Conservation (phyloP, 92 coral and sea anemone genomes). For the Siderastrea radians region DNA sequence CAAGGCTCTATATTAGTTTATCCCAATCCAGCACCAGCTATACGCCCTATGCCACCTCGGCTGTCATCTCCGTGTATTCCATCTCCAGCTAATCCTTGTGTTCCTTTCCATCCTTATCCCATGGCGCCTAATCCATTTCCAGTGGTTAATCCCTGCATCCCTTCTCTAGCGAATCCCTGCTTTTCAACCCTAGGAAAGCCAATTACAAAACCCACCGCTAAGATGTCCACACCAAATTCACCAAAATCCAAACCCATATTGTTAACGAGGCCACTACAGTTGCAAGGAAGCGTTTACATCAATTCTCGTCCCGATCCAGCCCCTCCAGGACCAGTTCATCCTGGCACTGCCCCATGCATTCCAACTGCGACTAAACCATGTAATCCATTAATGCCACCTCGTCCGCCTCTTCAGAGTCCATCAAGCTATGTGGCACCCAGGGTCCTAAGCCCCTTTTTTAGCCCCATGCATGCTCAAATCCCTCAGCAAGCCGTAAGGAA, state of each 20-base stretch:
- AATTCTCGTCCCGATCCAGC: slow-evolving; percentile 39
- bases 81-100: slow-evolving; percentile 22
- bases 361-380: slow-evolving; percentile 33
- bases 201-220: background rate
- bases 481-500: slow-evolving; percentile 2
- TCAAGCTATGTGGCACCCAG: slow-evolving; percentile 1
- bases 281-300: slow-evolving; percentile 40
- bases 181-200: background rate
- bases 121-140: background rate
- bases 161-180: slow-evolving; percentile 50
- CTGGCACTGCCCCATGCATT: slow-evolving; percentile 5
- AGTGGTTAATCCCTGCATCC: slow-evolving; percentile 49
- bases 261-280: slow-evolving; percentile 43
- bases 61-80: slow-evolving; percentile 27
- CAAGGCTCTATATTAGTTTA: slow-evolving; percentile 27
- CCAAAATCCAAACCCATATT: slow-evolving; percentile 16
- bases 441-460: background rate
- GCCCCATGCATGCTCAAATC: background rate
- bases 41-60: slow-evolving; percentile 5
- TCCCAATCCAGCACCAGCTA: slow-evolving; percentile 31
- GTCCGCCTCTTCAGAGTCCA: background rate
- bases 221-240: background rate
- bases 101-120: slow-evolving; percentile 33
- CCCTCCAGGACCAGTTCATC: background rate
- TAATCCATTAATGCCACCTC: background rate